Base-by-base conservation (phyloP, 92 coral and sea anemone species). In the Actinostola sp. region DNA sequence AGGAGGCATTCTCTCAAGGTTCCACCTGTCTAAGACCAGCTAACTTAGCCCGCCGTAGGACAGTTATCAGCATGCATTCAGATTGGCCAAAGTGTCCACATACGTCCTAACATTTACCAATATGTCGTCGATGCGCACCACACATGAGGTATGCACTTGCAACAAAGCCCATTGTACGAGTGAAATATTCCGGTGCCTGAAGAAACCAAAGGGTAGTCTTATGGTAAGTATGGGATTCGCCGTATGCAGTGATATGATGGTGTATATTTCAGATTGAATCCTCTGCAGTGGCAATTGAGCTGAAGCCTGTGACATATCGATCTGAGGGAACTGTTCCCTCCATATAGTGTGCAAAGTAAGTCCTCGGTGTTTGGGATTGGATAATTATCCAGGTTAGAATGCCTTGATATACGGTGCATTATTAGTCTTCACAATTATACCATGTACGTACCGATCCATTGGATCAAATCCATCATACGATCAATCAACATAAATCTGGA, bases 351-450 rank as follows among this genome's bases (percentile, higher is more conserved):
- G 32, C 73, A 71, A 32, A 67, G 64, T 65, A 79, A 31, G 62
- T 83, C 80, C 54, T 83, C 89, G 10, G 76, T 61, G 44, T 83
- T 83, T 7, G 84, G 84, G 24, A 83, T 69, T 43, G 89, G 83
- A 43, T 70, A 77, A 39, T 71, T 69, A 52, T 84, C 76, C 24
- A 84, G 44, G 16, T 78, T 49, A 33, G 42, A n/a, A 24, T n/a
- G 8, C 83, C 38, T n/a, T 48, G 51, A 33, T 83, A 77, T 11
- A 83, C 67, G 3, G 89, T 83, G 34, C 59, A 73, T 63, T 84
- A 35, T 16, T 31, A 64, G 19, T 64, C 70, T 19, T 51, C 70
- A 35, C 70, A n/a, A n/a, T n/a, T n/a, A n/a, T n/a, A n/a, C n/a
- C n/a, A 20, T 13, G 38, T 39, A 25, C 77, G 13, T 34, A 78